These are phyloP conservation scores for Adoxophyes honmai DNA, from an alignment of 1,140 invertebrate genomes.

Conservation along the genomic window DNA sequence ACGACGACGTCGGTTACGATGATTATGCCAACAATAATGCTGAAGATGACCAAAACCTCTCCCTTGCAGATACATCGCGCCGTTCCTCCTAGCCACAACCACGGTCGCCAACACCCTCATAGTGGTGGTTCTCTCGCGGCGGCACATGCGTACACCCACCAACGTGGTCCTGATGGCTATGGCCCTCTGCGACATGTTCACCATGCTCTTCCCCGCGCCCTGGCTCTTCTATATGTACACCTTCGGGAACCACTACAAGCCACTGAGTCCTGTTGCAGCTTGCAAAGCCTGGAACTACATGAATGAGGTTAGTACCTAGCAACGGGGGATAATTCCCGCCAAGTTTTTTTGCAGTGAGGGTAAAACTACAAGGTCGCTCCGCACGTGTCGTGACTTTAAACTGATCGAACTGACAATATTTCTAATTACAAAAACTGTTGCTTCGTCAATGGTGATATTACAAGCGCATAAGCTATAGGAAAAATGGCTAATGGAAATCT, in stretches of 20 bases:
- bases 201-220: constrained; percentile 91
- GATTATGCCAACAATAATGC: constrained; percentile 4
- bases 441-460: no score
- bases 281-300: constrained; percentile 89
- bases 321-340: no score
- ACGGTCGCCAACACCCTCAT: constrained; percentile 94
- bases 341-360: no score
- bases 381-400: no score
- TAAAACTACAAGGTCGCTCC: no score
- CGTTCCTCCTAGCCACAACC: constrained; percentile 90
- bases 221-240: constrained; percentile 95
- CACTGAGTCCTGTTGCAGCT: constrained; percentile 83
- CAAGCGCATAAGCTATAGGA: no score
- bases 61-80: constrained; percentile 82
- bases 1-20: no score
- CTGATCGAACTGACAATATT: no score
- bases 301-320: constrained; percentile 88
- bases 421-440: no score
- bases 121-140: constrained; percentile 85
- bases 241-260: constrained; percentile 89
- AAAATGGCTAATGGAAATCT: no score
- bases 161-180: constrained; percentile 93
- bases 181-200: constrained; percentile 96
- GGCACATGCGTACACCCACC: constrained; percentile 89
- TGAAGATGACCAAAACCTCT: not conserved